These are phyloP conservation scores for Neria commutata DNA, from an alignment of 2,888 invertebrate genomes.

Conservation along the genomic window DNA sequence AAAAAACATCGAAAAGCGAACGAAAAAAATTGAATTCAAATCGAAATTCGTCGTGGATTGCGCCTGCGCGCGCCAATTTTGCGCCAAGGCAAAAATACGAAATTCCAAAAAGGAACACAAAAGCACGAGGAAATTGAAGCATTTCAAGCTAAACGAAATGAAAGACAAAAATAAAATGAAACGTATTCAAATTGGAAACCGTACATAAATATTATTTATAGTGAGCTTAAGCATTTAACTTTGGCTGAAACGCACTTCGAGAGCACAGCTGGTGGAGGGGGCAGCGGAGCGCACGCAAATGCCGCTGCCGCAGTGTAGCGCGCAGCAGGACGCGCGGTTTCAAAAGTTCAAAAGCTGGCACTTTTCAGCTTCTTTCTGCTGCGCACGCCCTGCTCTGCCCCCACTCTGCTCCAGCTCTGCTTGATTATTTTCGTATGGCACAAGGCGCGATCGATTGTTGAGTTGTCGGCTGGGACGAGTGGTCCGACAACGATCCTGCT, in stretches of 20 bases:
- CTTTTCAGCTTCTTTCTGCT: not conserved
- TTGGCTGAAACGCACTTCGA: not conserved
- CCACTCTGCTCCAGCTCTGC: slow-evolving; percentile 3
- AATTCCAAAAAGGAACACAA: slow-evolving; percentile 2
- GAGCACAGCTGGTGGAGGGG: too few relatives aligned
- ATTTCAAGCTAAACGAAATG: slow-evolving; percentile 1
- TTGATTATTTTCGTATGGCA: too few relatives aligned
- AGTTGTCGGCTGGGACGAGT: too few relatives aligned
- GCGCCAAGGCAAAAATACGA: not conserved
- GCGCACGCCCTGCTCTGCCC: not conserved
- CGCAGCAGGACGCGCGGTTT: slow-evolving; percentile 47
- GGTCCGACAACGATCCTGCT: not conserved
- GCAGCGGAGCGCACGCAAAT: slow-evolving; percentile 52
- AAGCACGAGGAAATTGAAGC: not conserved
- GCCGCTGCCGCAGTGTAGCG: too few relatives aligned
- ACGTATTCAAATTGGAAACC: slow-evolving; percentile 54
- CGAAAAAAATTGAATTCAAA: slow-evolving; percentile 8
- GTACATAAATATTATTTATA: slow-evolving; percentile 27
- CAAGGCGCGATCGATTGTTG: too few relatives aligned
- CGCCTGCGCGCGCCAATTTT: not conserved
- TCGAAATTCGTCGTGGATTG: too few relatives aligned
- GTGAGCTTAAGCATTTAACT: slow-evolving; percentile 2
- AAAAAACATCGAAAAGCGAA: slow-evolving; percentile 15
- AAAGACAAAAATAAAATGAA: slow-evolving; percentile 41
- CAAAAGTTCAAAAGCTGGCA: not conserved